These are phyloP conservation scores for Siphamia tubifer DNA, from an alignment of 2,113 vertebrate genomes.

Conservation along the genomic window DNA sequence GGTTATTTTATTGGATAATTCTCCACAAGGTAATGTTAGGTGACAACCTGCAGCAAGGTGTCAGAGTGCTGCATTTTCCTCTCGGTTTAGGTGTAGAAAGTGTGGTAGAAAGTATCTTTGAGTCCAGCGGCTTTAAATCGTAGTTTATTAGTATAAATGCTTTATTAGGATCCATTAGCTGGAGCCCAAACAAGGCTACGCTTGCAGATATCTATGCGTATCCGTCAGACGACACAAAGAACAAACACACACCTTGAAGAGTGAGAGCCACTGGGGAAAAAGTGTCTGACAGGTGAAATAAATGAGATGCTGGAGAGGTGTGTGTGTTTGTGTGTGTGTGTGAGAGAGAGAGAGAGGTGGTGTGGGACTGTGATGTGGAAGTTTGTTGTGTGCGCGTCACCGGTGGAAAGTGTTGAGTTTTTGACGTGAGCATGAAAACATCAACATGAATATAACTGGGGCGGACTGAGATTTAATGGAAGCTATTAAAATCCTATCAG, in stretches of 20 bases:
- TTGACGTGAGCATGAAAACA: too few relatives aligned
- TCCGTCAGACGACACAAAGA: conserved; percentile 5
- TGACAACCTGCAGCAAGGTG: conserved; percentile 31
- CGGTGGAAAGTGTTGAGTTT: neutral
- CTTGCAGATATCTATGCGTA: neutral
- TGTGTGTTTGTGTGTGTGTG: neutral
- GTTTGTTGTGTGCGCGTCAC: conserved; percentile 7
- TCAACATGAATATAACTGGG: too few relatives aligned
- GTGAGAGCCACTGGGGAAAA: neutral
- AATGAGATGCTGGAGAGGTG: too few relatives aligned
- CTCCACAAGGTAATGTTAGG: conserved; percentile 33
- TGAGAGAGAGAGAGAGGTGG: neutral
- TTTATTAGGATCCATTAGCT: conserved; percentile 42
- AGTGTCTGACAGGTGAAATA: conserved; percentile 20
- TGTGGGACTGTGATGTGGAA: neutral
- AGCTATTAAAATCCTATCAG: too few relatives aligned
- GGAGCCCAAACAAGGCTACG: neutral
- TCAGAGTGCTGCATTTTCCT: neutral
- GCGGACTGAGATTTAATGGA: too few relatives aligned
- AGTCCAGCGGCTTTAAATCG: conserved; percentile 6
- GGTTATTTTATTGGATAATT: conserved; percentile 35
- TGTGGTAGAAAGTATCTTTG: too few relatives aligned
- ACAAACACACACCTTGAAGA: neutral
- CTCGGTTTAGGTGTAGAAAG: neutral
- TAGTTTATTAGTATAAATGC: conserved; percentile 14